Evolutionary conservation across 2,113 vertebrate species (phyloP).

Genomic region (Epinephelus fuscoguttatus): DNA sequence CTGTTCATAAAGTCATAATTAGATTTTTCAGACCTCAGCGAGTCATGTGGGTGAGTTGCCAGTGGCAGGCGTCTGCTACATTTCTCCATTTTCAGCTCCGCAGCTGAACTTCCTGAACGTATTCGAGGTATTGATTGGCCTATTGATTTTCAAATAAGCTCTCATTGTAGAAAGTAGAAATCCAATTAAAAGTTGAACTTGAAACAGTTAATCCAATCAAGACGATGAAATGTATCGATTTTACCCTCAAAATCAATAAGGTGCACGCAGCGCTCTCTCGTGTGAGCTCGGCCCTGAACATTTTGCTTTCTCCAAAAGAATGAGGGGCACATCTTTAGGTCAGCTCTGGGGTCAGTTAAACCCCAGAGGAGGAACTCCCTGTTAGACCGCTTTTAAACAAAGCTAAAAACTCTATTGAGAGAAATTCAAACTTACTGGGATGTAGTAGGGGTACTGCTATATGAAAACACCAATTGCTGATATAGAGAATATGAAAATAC

Average conservation of each 20-base stretch:
- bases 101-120: slow-evolving; percentile 65
- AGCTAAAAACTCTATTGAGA: neutral
- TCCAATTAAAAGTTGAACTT: slow-evolving; percentile 84
- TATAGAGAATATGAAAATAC: neutral
- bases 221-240: slow-evolving; percentile 80
- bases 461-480: neutral
- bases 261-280: slow-evolving; percentile 27
- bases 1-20: slow-evolving; percentile 13
- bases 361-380: neutral
- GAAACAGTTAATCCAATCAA: slow-evolving; percentile 83
- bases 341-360: neutral
- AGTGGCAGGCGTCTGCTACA: slow-evolving; percentile 59
- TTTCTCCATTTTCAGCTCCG: slow-evolving; percentile 32
- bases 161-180: slow-evolving; percentile 79
- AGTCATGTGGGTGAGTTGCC: neutral
- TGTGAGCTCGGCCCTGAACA: neutral
- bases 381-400: neutral
- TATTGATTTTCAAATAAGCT: slow-evolving; percentile 84
- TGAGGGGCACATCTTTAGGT: neutral
- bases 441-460: neutral
- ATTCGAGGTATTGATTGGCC: slow-evolving; percentile 76
- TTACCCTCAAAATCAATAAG: slow-evolving; percentile 80
- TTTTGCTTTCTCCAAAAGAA: slow-evolving; percentile 48
- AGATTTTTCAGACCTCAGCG: slow-evolving; percentile 23
- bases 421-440: neutral